These are phyloP conservation scores for Andricus grossulariae DNA, from an alignment of 1,140 invertebrate genomes.

Conservation along the genomic window DNA sequence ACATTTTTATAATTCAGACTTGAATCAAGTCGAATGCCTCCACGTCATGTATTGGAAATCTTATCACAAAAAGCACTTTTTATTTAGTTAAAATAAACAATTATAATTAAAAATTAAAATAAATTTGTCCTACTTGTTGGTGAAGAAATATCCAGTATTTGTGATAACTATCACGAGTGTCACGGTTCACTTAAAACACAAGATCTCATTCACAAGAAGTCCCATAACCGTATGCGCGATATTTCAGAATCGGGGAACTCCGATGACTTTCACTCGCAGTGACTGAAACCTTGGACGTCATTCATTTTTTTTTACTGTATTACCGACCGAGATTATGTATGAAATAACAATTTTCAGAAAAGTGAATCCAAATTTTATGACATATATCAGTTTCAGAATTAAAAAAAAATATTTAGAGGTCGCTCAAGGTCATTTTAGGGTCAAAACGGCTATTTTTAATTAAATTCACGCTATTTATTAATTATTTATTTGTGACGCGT, in stretches of 20 bases:
- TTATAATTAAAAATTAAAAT: background rate
- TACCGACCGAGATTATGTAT: background rate
- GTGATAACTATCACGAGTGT: conserved; percentile 18
- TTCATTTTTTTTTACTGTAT: background rate
- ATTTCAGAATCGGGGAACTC: conserved; percentile 1
- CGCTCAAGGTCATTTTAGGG: too few species aligned
- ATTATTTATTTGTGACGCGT: too few species aligned
- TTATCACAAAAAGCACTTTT: background rate
- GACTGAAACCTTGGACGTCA: background rate
- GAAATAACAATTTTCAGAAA: background rate
- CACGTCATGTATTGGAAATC: background rate
- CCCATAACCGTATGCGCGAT: background rate
- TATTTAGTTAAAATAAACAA: background rate
- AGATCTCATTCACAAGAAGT: conserved; percentile 24
- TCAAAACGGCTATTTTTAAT: too few species aligned
- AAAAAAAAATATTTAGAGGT: too few species aligned
- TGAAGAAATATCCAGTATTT: background rate
- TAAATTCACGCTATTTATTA: too few species aligned
- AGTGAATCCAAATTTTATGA: too few species aligned
- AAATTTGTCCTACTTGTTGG: background rate
- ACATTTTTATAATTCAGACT: too few species aligned
- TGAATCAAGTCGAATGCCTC: background rate
- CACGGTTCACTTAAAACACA: conserved; percentile 15
- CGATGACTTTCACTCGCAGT: background rate
- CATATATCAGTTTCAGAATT: too few species aligned